Evolutionary conservation across 1,140 invertebrate genomes (phyloP), one percentile per base, ranked within the genome.

Genomic region (Ruditapes philippinarum): DNA sequence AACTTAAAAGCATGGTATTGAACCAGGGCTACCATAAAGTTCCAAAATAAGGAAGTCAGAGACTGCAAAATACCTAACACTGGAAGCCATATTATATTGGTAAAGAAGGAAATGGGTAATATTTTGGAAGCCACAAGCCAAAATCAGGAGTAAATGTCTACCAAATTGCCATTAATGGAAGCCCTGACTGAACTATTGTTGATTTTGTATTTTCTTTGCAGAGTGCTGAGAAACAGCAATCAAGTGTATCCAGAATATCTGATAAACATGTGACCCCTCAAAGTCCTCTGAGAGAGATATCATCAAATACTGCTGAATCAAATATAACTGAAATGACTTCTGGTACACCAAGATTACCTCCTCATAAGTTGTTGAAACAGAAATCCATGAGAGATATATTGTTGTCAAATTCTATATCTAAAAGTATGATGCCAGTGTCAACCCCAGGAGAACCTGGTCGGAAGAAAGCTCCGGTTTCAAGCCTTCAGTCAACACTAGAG

Each of bases 401-500:
- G 31, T 54, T 87, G 5, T 79, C 73, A 19, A 38, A 79, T 9
- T 79, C 73, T 12, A 28, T 70, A n/a, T 86, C 73, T 1, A 78
- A 86, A 54, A 40, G 25, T 36, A 54, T 92, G n/a, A 51, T 76
- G n/a, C 73, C 62, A 22, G 51, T 87, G 40, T 88, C 93, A 0
- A 82, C 82, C 45, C 80, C 89, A 1, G 49, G 57, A 12, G 25
- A 12, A 60, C 0, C 31, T 7, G 9, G 4, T 22, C n/a, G 49
- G 49, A 11, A 31, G 40, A 82, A 68, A 68, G 42, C 94, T 12
- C 94, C 94, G 0, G 88, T 95, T 0, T 91, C 92, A 81, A 93
- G 92, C 42, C 89, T 95, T 22, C 95, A 93, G 0, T 93, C 95
- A 42, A 95, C 95, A 5, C 82, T 95, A 22, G 89, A 94, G 82